A percentile compares a stretch with the other conserved stretches of the same genome.
phyloP scores from a whole-genome alignment of 2,113 vertebrate genomes.

The Bucco capensis region DNA sequence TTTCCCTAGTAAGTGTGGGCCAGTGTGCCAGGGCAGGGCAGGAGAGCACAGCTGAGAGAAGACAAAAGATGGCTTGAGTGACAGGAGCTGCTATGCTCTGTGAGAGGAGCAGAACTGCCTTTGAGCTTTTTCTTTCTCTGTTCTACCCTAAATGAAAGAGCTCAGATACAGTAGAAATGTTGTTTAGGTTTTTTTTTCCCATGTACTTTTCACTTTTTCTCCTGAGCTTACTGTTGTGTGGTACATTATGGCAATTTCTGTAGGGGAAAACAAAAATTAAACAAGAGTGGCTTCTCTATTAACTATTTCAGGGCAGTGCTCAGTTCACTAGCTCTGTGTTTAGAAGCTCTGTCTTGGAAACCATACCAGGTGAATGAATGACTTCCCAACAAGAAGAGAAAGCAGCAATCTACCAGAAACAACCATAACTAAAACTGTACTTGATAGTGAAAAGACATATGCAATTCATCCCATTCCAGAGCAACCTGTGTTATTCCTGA shows the following conservation, averaged over 20 bases:
- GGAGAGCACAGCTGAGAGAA: background rate
- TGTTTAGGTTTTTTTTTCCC: background rate
- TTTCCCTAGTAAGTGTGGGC: background rate
- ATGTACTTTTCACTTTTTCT: background rate
- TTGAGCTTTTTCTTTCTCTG: background rate
- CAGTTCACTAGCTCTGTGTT: background rate
- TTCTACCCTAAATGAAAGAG: background rate
- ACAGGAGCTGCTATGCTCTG: background rate
- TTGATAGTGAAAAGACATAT: background rate
- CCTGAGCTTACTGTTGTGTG: background rate
- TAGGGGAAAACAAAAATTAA: background rate
- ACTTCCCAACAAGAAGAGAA: background rate
- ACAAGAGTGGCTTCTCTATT: constrained; percentile 11
- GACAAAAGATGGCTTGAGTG: background rate
- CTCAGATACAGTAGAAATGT: background rate
- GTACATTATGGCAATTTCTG: background rate
- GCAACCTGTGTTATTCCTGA: background rate
- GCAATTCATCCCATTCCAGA: background rate
- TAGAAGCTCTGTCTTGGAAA: background rate
- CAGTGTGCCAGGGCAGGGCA: background rate
- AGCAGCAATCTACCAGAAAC: background rate
- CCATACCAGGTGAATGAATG: background rate
- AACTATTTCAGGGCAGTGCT: background rate
- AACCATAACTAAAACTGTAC: background rate
- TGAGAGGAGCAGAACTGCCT: background rate